phyloP scores from a whole-genome alignment of 2,888 invertebrate species.

The Parasteatoda lunata region DNA sequence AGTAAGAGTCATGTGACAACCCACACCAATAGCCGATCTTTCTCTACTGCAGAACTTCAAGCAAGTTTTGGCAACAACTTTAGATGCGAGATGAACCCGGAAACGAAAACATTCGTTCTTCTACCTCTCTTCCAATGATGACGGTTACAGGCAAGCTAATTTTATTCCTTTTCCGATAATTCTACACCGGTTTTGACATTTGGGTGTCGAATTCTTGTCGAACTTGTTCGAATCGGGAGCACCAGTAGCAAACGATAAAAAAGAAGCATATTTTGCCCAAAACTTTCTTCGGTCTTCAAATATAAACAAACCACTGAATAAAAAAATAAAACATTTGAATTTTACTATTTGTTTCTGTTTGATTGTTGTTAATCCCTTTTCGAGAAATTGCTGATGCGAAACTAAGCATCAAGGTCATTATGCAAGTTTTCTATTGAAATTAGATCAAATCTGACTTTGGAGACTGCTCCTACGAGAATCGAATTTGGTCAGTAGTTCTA shows the following conservation, averaged over 20 bases:
- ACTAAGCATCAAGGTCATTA: neutral
- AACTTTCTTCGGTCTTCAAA: too few relatives aligned
- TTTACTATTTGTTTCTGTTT: neutral
- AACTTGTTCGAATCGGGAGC: neutral
- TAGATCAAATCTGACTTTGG: neutral
- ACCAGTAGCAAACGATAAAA: too few relatives aligned
- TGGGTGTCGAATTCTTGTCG: neutral
- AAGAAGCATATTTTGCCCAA: too few relatives aligned
- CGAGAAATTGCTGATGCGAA: neutral
- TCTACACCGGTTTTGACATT: neutral
- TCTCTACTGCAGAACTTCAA: conserved; percentile 26
- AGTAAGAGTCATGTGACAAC: conserved; percentile 45
- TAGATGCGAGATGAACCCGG: conserved; percentile 62
- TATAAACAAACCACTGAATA: neutral
- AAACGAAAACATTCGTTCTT: conserved; percentile 21
- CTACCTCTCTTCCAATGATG: neutral
- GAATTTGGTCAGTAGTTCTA: too few relatives aligned
- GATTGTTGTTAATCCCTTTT: neutral
- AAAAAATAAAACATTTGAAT: neutral
- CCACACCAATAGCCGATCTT: conserved; percentile 43
- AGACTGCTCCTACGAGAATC: too few relatives aligned
- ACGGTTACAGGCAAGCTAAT: neutral
- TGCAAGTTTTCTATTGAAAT: neutral
- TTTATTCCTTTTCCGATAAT: neutral
- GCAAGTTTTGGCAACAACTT: conserved; percentile 60